Conservation (phyloP, 2,113 vertebrate genomes). For the Myanophis thanlyinensis region DNA sequence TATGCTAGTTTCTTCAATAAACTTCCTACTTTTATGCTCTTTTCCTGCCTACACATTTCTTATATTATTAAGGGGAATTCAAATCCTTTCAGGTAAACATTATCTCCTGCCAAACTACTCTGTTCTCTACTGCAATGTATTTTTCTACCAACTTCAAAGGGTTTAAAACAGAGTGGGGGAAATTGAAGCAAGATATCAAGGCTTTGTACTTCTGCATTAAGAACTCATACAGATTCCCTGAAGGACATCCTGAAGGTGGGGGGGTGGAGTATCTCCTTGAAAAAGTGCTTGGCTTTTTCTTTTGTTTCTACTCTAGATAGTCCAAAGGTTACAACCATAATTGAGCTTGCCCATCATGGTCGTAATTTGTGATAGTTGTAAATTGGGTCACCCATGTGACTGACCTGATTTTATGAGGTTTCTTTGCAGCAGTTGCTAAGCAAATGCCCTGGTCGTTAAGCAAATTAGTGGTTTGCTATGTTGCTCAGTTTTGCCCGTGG, state of each 20-base stretch:
- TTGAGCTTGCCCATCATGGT: neutral
- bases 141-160: neutral
- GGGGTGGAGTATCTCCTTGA: neutral
- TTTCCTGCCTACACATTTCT: neutral
- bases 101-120: neutral
- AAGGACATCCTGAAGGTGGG: neutral
- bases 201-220: neutral
- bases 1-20: neutral
- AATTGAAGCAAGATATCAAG: neutral
- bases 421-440: too few relatives aligned
- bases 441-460: too few relatives aligned
- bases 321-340: neutral
- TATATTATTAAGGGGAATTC: neutral
- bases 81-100: neutral
- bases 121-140: neutral
- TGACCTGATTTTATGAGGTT: too few relatives aligned
- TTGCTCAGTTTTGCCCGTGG: too few relatives aligned
- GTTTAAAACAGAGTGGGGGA: too few relatives aligned
- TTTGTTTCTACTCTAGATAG: neutral
- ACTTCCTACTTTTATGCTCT: neutral
- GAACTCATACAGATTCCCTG: neutral
- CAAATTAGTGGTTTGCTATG: too few relatives aligned
- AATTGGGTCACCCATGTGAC: too few relatives aligned
- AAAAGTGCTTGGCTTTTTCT: neutral
- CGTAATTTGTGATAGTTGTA: neutral